phyloP scores from a whole-genome alignment of 1,140 invertebrate genomes.

The Drosophila subobscura region DNA sequence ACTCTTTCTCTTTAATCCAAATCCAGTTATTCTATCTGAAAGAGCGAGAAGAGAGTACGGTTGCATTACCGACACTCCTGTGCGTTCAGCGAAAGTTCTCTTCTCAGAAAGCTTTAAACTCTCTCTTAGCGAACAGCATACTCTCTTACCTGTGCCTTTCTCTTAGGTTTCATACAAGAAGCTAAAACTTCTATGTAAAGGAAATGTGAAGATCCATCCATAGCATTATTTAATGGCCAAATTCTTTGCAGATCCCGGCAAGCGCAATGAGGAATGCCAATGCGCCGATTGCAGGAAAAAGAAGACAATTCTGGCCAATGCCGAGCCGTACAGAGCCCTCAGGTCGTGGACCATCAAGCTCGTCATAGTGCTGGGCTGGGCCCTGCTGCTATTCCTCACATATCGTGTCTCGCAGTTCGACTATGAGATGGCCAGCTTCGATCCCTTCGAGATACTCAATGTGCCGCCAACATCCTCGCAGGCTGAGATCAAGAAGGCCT shows the following conservation, averaged over 20 bases:
- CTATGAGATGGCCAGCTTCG: conserved; percentile 99
- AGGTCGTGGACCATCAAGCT: conserved; percentile 88
- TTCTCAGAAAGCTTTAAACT: too few species aligned
- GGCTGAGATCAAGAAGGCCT: conserved; percentile 97
- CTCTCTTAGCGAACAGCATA: too few species aligned
- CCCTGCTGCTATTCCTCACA: conserved; percentile 92
- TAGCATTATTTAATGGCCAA: too few species aligned
- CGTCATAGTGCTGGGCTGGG: conserved; percentile 93
- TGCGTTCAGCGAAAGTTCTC: too few species aligned
- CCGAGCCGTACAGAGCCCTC: conserved; percentile 93
- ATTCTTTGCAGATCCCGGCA: conserved; percentile 87
- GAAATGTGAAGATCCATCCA: too few species aligned
- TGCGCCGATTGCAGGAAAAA: conserved; percentile 95
- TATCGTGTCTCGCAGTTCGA: conserved; percentile 99
- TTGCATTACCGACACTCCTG: too few species aligned
- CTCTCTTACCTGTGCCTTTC: too few species aligned
- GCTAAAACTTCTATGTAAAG: too few species aligned
- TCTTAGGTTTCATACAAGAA: too few species aligned
- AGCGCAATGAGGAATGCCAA: conserved; percentile 90
- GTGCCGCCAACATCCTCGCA: conserved; percentile 93
- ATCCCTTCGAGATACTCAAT: conserved; percentile 98
- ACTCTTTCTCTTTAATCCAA: too few species aligned
- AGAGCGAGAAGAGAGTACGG: too few species aligned
- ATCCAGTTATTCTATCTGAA: too few species aligned
- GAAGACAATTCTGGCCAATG: conserved; percentile 90